phyloP scores from a whole-genome alignment of 2,888 invertebrate species.

The Zaprionus lineosus region DNA sequence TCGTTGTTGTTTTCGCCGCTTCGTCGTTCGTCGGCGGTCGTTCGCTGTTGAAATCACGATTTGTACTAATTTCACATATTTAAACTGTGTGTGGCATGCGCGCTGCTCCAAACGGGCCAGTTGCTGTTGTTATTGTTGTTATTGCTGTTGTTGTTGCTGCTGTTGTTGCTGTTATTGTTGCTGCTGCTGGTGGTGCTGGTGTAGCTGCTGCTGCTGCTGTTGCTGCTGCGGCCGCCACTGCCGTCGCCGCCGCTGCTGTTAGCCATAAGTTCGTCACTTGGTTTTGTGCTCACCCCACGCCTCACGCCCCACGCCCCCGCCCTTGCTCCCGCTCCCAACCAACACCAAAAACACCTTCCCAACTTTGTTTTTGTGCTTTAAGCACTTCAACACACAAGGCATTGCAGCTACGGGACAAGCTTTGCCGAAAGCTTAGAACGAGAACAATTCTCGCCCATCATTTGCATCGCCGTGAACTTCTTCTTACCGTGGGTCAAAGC shows the following conservation, averaged over 20 bases:
- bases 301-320: slow-evolving; percentile 36
- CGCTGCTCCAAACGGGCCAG: slow-evolving; percentile 76
- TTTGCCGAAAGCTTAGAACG: slow-evolving; percentile 42
- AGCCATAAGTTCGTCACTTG: slow-evolving; percentile 79
- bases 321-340: slow-evolving; percentile 16
- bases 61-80: slow-evolving; percentile 83
- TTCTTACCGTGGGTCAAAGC: slow-evolving; percentile 2
- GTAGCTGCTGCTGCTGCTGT: slow-evolving; percentile 68
- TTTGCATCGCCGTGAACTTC: slow-evolving; percentile 2
- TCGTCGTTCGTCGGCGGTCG: slow-evolving; percentile 80
- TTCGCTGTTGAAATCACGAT: slow-evolving; percentile 83
- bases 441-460: slow-evolving; percentile 16
- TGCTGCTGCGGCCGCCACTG: slow-evolving; percentile 43
- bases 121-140: slow-evolving; percentile 57
- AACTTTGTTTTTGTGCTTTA: slow-evolving; percentile 41
- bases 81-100: slow-evolving; percentile 83
- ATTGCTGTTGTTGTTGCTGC: slow-evolving; percentile 47
- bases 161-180: slow-evolving; percentile 39
- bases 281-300: slow-evolving; percentile 50
- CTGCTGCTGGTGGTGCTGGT: slow-evolving; percentile 35
- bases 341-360: slow-evolving; percentile 54
- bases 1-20: slow-evolving; percentile 61
- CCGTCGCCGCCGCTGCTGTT: slow-evolving; percentile 56
- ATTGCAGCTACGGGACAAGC: slow-evolving; percentile 44
- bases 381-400: slow-evolving; percentile 41